Evolutionary conservation across 2,888 invertebrate genomes (phyloP), one percentile per base, ranked within the genome.

Genomic region (Linnaemya vulpina): DNA sequence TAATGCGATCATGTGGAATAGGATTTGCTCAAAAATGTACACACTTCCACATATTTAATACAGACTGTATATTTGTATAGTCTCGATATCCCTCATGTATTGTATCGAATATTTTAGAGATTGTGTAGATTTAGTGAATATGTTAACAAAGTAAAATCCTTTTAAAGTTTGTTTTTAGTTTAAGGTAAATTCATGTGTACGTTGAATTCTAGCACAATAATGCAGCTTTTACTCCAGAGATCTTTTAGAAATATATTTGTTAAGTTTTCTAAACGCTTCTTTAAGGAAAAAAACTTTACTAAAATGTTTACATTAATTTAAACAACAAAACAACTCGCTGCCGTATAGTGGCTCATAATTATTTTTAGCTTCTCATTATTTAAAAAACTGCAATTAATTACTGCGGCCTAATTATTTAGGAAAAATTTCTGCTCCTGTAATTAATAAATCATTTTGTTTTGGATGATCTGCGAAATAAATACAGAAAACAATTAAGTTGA

Each of bases 1-100:
- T 80, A 80, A 84, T 84, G 62, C 73, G 81, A 85, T 81, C 74
- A 74, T 74, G 77, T 70, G 55, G 38, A 63, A 76, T 62, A 60
- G 76, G 30, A 65, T 53, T 76, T 70, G 51, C n/a, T 20, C 5
- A 30, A 30, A 30, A 30, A 30, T 11, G 10, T 17, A 67, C 20
- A 68, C 51, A 55, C 22, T n/a, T 20, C 30, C 8, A 51, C 11
- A 22, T 53, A 13, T 11, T 25, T 7, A 20, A 25, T 46, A 22
- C 1, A 65, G 15, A n/a, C 30, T 25, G 13, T 49, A 15, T 8
- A 3, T 20, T 10, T 55, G 22, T 30, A 35, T 30, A 30, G 30
- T 30, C 43, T 40, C 20, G 25, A 10, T 46, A 49, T 82, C 82
- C 70, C 82, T 76, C 25, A 55, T 82, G 76, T 55, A 76, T 76